A percentile compares a stretch with the other conserved stretches of the same genome.
Evolutionary conservation across 2,888 invertebrate species (phyloP).

Genomic region (Cerastis leucographa): DNA sequence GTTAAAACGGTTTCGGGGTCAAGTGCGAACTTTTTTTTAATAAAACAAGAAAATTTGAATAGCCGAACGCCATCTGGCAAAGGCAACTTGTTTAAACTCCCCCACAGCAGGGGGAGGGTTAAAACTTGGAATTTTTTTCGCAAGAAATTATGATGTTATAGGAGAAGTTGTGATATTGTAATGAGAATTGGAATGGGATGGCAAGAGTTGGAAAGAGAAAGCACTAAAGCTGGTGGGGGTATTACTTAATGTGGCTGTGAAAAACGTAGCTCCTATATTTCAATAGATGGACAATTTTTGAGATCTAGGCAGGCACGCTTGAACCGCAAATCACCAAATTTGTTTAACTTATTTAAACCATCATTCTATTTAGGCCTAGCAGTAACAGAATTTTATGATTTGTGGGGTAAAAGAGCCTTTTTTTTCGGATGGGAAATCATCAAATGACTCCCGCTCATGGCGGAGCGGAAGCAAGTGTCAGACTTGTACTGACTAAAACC

Average conservation of each 20-base stretch:
- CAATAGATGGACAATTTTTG: background rate
- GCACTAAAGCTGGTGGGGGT: background rate
- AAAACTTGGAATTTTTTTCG: conserved; percentile 67
- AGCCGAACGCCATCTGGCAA: conserved; percentile 76
- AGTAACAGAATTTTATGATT: background rate
- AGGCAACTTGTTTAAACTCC: conserved; percentile 71
- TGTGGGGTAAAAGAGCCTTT: background rate
- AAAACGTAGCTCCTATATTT: background rate
- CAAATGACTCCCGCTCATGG: too few relatives aligned
- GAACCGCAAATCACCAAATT: background rate
- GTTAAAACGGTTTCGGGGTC: conserved; percentile 71
- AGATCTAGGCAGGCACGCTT: background rate
- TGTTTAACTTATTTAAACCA: background rate
- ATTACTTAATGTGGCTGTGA: background rate
- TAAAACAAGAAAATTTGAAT: conserved; percentile 80
- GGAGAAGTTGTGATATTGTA: conserved; percentile 73
- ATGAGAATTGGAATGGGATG: conserved; percentile 63
- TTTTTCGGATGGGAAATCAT: too few relatives aligned
- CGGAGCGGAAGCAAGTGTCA: too few relatives aligned
- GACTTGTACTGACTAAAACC: too few relatives aligned
- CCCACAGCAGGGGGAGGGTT: conserved; percentile 63
- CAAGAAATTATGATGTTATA: conserved; percentile 73
- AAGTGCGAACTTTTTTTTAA: conserved; percentile 79
- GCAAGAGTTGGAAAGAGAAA: conserved; percentile 36
- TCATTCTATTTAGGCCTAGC: background rate